Evolutionary conservation across 2,113 vertebrate species (phyloP).

Genomic region (Oxyura jamaicensis): DNA sequence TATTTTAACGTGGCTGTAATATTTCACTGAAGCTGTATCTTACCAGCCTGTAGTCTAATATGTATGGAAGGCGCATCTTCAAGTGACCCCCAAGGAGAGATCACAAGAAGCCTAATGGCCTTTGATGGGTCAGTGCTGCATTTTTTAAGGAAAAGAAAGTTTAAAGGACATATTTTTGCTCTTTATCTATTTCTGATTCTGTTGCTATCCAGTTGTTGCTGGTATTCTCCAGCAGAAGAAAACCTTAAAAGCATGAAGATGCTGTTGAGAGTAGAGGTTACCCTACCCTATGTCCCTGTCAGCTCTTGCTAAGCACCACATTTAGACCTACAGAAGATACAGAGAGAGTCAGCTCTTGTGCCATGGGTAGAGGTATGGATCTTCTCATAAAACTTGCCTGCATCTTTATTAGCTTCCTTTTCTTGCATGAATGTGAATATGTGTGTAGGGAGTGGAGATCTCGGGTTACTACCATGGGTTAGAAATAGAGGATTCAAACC

Average conservation of each 20-base stretch:
- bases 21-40: not conserved
- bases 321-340: not conserved
- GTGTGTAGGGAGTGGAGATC: rapidly evolving
- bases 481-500: not conserved
- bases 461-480: not conserved
- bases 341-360: not conserved
- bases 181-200: not conserved
- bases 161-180: not conserved
- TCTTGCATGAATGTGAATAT: not conserved
- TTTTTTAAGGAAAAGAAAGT: not conserved
- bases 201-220: not conserved
- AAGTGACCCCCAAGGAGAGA: not conserved
- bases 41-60: not conserved
- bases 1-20: not conserved
- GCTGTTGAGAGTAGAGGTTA: not conserved
- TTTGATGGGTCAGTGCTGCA: not conserved
- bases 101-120: not conserved
- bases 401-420: not conserved
- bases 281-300: not conserved
- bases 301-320: not conserved
- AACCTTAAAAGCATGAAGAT: not conserved
- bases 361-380: not conserved
- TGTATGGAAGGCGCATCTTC: not conserved
- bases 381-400: not conserved
- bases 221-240: not conserved